A percentile compares a stretch with the other conserved stretches of the same genome.
These are phyloP conservation scores for Girardia tigrina DNA, from an alignment of 2,888 invertebrate species.

Conservation along the genomic window DNA sequence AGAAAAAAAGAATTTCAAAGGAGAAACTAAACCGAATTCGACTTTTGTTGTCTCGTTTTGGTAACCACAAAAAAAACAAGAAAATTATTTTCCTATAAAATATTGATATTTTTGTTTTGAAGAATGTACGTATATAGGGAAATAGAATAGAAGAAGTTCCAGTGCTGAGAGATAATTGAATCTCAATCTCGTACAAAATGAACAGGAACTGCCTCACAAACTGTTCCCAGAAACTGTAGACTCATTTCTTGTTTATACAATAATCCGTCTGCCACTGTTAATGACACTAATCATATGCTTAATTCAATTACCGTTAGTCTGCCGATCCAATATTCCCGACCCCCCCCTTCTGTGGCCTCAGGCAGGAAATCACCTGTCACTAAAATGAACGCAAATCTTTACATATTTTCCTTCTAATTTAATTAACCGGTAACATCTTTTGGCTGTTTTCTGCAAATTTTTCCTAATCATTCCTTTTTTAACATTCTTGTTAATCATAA, in stretches of 20 bases:
- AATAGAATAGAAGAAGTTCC: slow-evolving; percentile 3
- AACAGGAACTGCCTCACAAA: slow-evolving; percentile 5
- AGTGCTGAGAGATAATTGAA: neutral
- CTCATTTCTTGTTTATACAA: neutral
- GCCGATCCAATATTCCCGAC: neutral
- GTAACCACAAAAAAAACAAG: no score
- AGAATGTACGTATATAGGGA: no score
- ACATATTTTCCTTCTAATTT: neutral
- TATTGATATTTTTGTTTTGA: no score
- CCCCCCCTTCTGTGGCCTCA: neutral
- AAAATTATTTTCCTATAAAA: no score
- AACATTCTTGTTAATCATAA: no score
- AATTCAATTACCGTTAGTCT: slow-evolving; percentile 23
- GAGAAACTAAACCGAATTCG: no score
- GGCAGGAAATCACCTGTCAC: slow-evolving; percentile 15
- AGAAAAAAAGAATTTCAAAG: no score
- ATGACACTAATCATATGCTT: slow-evolving; percentile 19
- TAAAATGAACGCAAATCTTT: slow-evolving; percentile 11
- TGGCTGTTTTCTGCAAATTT: neutral
- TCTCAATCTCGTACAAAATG: slow-evolving; percentile 10
- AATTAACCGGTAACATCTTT: slow-evolving; percentile 15
- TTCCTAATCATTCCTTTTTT: neutral
- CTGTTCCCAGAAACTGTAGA: neutral
- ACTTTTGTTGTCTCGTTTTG: no score
- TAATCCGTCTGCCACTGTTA: slow-evolving; percentile 18